A percentile compares a stretch with the other conserved stretches of the same genome.
Conservation (phyloP, 1,140 invertebrate genomes). For the Drosophila grimshawi region DNA sequence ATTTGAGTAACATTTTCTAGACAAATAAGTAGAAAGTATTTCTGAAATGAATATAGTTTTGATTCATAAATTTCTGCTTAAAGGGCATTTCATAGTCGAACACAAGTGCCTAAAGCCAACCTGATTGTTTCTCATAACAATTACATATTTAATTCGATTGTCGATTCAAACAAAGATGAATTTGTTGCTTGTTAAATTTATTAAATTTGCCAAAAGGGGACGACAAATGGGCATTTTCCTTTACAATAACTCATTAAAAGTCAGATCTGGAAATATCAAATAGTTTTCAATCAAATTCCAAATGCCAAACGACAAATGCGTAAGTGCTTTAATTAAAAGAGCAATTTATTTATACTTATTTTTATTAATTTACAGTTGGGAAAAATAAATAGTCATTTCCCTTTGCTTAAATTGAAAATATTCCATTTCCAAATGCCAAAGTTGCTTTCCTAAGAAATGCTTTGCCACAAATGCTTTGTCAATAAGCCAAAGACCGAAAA, state of each 20-base stretch:
- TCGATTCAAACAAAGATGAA: conserved; percentile 2
- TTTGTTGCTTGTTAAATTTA: conserved; percentile 13
- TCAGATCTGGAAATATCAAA: background rate
- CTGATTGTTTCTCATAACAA: conserved; percentile 3
- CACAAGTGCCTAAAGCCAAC: background rate
- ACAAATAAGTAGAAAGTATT: no score
- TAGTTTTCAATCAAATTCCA: background rate
- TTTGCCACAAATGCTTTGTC: no score
- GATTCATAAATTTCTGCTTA: background rate
- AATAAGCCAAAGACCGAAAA: no score
- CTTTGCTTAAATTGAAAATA: no score
- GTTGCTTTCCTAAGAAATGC: no score
- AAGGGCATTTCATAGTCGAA: conserved; percentile 2
- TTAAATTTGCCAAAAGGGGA: background rate
- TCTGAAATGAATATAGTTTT: background rate
- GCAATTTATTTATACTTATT: background rate
- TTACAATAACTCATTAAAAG: background rate
- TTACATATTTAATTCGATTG: conserved; percentile 6
- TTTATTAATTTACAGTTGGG: no score
- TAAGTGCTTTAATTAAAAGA: background rate
- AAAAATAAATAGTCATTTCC: no score
- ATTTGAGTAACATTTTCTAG: no score
- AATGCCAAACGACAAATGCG: background rate
- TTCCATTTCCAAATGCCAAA: no score
- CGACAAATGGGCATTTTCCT: background rate